Conservation (phyloP, 2,888 invertebrate species). For the Idaea dimidiata region DNA sequence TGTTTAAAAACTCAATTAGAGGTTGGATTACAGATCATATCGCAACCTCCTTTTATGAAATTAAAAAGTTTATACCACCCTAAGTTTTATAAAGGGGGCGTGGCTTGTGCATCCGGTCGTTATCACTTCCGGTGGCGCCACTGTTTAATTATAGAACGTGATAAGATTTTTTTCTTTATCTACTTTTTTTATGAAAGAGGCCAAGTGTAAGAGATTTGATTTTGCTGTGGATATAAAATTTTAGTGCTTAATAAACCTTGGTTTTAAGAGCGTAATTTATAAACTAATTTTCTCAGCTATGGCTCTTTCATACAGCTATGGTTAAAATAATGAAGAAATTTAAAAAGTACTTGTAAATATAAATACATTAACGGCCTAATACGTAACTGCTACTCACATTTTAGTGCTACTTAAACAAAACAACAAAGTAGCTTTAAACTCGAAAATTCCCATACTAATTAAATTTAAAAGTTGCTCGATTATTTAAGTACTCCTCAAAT, state of each 20-base stretch:
- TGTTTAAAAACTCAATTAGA: constrained; percentile 27
- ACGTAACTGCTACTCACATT: no score
- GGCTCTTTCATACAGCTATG: no score
- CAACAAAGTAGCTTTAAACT: no score
- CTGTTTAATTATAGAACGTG: constrained; percentile 48
- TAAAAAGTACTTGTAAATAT: no score
- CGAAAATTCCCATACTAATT: no score
- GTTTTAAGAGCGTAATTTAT: no score
- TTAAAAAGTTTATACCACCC: constrained; percentile 22
- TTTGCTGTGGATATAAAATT: not conserved
- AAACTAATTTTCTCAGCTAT: no score
- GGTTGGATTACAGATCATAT: constrained; percentile 26
- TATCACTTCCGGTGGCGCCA: constrained; percentile 52
- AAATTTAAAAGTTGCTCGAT: no score
- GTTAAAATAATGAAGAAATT: no score
- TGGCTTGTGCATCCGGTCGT: constrained; percentile 45
- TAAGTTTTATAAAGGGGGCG: constrained; percentile 36
- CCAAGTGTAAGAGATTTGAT: constrained; percentile 10
- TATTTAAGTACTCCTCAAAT: no score
- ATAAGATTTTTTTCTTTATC: constrained; percentile 40
- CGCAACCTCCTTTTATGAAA: constrained; percentile 16
- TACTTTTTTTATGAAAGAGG: constrained; percentile 29
- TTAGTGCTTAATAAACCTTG: not conserved
- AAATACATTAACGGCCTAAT: no score
- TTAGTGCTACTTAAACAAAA: no score